Evolutionary conservation across 1,140 invertebrate species (phyloP), one percentile per base, ranked within the genome.

Genomic region (Ceratoteleas bidentatus): DNA sequence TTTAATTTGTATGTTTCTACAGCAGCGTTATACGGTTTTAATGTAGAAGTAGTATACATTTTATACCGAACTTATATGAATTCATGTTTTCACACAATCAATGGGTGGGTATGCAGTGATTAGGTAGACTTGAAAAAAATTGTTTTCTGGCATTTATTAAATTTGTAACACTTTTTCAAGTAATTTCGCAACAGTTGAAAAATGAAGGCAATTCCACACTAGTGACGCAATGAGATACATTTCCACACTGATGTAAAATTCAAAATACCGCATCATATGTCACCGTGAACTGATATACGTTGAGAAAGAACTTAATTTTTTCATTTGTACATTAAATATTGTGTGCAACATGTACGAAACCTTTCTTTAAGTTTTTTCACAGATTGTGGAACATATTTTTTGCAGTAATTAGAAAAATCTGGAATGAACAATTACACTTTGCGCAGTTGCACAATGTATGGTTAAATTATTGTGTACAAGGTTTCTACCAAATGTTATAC

Each of bases 141-240:
- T n/a, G n/a, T n/a, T n/a, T n/a, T n/a, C n/a, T n/a, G n/a, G n/a
- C n/a, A n/a, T n/a, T n/a, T n/a, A n/a, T n/a, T n/a, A n/a, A n/a
- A n/a, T 64, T 54, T 66, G 7, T 8, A 13, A 58, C 24, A 60
- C n/a, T 58, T 58, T 32, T 49, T 47, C 3, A 13, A 15, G 15
- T 13, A 16, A 16, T 61, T 61, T 13, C 57, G 38, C 2, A 43
- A 43, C 8, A 43, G n/a, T 43, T 43, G 40, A 10, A 2, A 10
- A 10, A 43, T 43, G 1, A 24, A 24, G 24, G 24, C 40, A n/a
- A n/a, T 43, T 43, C n/a, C 40, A 1, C 40, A 1, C 0, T 43
- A 43, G n/a, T n/a, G 40, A 43, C 40, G 40, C 2, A 43, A 43
- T 10, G n/a, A n/a, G 40, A 34, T 50, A 60, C 38, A 60, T 8